Conservation (phyloP, 1,140 invertebrate species). For the Drosophila kohkoa region DNA sequence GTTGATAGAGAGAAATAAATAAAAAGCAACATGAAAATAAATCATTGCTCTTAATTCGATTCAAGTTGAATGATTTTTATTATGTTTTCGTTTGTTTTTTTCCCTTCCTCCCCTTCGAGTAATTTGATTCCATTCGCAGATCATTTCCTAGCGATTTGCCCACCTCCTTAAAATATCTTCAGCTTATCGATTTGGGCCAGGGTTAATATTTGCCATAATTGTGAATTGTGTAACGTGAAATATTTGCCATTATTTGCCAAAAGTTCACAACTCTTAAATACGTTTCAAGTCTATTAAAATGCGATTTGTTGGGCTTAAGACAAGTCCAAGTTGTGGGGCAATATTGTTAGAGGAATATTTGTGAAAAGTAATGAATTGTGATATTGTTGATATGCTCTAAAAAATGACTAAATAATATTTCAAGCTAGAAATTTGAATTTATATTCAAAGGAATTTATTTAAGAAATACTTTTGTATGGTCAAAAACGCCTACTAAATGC, state of each 20-base stretch:
- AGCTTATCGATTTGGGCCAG: conserved; percentile 43
- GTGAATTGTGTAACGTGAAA: conserved; percentile 26
- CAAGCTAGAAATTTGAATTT: no score
- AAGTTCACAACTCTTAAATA: background rate
- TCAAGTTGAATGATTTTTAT: conserved; percentile 53
- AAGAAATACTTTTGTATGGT: no score
- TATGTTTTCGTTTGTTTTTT: conserved; percentile 18
- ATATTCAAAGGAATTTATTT: no score
- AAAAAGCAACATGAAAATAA: conserved; percentile 36
- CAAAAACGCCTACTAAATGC: no score
- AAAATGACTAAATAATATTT: no score
- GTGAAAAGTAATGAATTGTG: background rate
- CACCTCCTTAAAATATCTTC: background rate
- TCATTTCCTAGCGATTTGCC: conserved; percentile 54
- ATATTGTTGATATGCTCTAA: no score
- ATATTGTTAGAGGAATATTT: background rate
- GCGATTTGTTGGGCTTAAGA: background rate
- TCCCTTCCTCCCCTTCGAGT: background rate
- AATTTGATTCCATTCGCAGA: conserved; percentile 60
- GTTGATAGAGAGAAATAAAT: conserved; percentile 18
- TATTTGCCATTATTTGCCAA: background rate
- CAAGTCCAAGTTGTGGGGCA: background rate
- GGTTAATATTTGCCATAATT: conserved; percentile 6
- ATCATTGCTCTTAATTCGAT: conserved; percentile 77
- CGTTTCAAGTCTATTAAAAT: background rate